Percentiles rank a stretch among this genome's conserved stretches.
Evolutionary conservation across 2,888 invertebrate species (phyloP).

Genomic region (Melanchra persicariae): DNA sequence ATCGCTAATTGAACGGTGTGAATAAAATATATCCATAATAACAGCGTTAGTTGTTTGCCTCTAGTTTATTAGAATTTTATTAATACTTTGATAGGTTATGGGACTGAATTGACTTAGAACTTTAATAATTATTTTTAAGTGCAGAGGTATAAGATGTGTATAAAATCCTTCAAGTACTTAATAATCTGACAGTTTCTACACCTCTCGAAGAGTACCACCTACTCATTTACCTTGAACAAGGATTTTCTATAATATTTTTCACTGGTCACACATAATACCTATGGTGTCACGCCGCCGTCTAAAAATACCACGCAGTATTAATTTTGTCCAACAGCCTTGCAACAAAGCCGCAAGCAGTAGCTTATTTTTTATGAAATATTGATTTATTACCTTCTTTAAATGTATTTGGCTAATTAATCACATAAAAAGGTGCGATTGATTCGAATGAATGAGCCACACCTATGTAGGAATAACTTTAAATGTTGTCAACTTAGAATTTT

Average conservation of each 20-base stretch:
- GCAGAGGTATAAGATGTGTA: not conserved
- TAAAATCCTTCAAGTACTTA: not conserved
- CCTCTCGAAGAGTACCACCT: not conserved
- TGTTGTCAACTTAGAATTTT: constrained; percentile 37
- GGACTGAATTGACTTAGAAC: constrained; percentile 8
- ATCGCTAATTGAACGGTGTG: constrained; percentile 62
- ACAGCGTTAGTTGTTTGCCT: constrained; percentile 39
- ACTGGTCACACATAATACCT: not conserved
- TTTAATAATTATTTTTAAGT: constrained; percentile 7
- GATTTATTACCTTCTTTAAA: constrained; percentile 57
- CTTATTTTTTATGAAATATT: constrained; percentile 50
- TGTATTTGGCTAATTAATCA: constrained; percentile 60
- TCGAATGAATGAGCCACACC: constrained; percentile 63
- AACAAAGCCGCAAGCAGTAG: constrained; percentile 51
- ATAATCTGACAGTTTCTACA: not conserved
- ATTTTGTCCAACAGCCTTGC: constrained; percentile 45
- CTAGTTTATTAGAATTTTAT: constrained; percentile 52
- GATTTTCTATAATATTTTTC: constrained; percentile 16
- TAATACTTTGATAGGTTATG: constrained; percentile 32
- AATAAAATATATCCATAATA: constrained; percentile 51
- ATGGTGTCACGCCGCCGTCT: constrained; percentile 11
- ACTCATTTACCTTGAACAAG: constrained; percentile 30
- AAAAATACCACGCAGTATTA: constrained; percentile 34
- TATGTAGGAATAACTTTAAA: constrained; percentile 46
- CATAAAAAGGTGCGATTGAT: constrained; percentile 56